Percentiles rank a stretch among this genome's conserved stretches.
These are phyloP conservation scores for Mercenaria mercenaria DNA, from an alignment of 1,140 invertebrate species.

Conservation along the genomic window DNA sequence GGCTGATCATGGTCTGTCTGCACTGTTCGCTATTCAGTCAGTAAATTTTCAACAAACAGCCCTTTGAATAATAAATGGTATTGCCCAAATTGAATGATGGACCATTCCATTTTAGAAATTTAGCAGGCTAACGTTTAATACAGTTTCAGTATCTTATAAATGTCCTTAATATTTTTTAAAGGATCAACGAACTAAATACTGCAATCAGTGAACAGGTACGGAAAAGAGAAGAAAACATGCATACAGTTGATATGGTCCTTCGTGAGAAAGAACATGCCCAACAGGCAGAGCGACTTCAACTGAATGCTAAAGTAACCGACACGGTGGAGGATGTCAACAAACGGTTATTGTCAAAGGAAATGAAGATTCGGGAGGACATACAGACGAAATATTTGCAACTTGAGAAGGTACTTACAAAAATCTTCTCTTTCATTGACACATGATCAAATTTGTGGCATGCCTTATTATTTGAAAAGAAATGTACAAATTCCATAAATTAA, in stretches of 20 bases:
- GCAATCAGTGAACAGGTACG: conserved; percentile 79
- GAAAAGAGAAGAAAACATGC: conserved; percentile 84
- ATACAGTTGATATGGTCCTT: conserved; percentile 81
- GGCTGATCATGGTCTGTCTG: too few relatives aligned
- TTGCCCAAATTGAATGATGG: too few relatives aligned
- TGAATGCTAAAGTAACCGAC: conserved; percentile 81
- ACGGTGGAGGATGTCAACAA: conserved; percentile 84
- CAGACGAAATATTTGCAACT: conserved; percentile 82
- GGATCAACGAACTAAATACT: conserved; percentile 79
- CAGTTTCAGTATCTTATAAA: too few relatives aligned
- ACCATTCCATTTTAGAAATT: too few relatives aligned
- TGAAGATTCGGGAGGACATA: conserved; percentile 84
- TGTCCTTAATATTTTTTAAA: conserved; percentile 66
- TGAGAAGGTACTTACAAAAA: conserved; percentile 79
- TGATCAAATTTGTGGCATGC: not conserved
- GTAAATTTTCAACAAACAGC: too few relatives aligned
- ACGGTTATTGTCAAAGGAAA: conserved; percentile 82
- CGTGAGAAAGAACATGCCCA: conserved; percentile 83
- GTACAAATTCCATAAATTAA: too few relatives aligned
- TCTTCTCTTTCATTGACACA: not conserved
- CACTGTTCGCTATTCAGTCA: too few relatives aligned
- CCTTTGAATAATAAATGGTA: too few relatives aligned
- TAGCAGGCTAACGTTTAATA: too few relatives aligned
- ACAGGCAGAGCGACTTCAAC: conserved; percentile 80
- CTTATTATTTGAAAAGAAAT: too few relatives aligned